Evolutionary conservation across 2,797 vertebrate genomes (phyloP).

Genomic region (Holocentrus rufus): DNA sequence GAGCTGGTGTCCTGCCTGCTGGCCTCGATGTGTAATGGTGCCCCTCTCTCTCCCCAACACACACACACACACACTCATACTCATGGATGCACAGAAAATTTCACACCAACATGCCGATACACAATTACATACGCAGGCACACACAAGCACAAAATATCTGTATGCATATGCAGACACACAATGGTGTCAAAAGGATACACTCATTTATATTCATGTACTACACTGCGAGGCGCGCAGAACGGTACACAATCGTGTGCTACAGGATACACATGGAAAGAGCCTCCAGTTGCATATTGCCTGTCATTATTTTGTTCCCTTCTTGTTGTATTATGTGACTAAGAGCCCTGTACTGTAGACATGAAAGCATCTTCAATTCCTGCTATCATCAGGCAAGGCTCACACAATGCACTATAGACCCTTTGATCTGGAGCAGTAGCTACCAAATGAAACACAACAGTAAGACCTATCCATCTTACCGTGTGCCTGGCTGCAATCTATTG

Average conservation of each 20-base stretch:
- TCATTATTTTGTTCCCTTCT: conserved; percentile 70
- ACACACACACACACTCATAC: conserved; percentile 10
- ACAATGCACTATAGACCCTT: conserved; percentile 61
- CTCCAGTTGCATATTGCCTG: conserved; percentile 51
- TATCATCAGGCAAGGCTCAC: conserved; percentile 66
- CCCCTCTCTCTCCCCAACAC: not conserved
- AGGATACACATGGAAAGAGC: conserved; percentile 28
- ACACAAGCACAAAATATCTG: conserved; percentile 27
- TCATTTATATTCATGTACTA: conserved; percentile 6
- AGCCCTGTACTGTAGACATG: conserved; percentile 72
- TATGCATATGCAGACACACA: conserved; percentile 18
- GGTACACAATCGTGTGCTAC: conserved; percentile 25
- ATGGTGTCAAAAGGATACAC: conserved; percentile 22
- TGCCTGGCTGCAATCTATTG: conserved; percentile 33
- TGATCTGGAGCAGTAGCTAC: conserved; percentile 66
- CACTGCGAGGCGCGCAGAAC: not conserved
- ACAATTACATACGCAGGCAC: conserved; percentile 38
- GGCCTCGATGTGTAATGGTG: conserved; percentile 48
- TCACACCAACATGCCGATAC: conserved; percentile 26
- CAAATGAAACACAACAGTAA: conserved; percentile 53
- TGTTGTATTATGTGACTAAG: conserved; percentile 72
- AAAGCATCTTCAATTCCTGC: conserved; percentile 74
- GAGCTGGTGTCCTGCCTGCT: conserved; percentile 67
- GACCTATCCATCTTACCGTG: conserved; percentile 36
- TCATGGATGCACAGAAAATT: conserved; percentile 18